Base-by-base conservation (phyloP, 2,888 invertebrate genomes). In the Cerastis leucographa region DNA sequence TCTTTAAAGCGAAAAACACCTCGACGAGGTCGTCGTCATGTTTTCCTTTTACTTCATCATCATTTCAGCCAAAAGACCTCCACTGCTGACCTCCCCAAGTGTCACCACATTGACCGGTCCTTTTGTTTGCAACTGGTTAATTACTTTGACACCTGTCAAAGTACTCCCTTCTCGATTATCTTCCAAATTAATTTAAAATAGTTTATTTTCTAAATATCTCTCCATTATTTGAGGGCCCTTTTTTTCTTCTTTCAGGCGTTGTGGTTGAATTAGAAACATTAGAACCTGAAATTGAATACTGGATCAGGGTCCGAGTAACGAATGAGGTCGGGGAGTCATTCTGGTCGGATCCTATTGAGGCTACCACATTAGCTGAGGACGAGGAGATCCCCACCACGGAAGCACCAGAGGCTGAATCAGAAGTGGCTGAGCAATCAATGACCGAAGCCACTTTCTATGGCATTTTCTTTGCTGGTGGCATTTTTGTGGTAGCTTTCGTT, bases 391-490 rank as follows among this genome's bases (percentile, higher is more conserved):
- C 56, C 70, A 83, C 29, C 76, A 70, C 81, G 8, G 86, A 88
- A 70, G 67, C 65, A 29, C 75, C 79, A 49, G 87, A 88, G 42
- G 74, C 81, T 29, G 72, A 54, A 49, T 54, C 51, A 40, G 79
- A 86, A 66, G 49, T 70, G 4, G 22, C 35, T 49, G 80, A 78
- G 7, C 65, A 68, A 4, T 80, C 85, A 29, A 80, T 83, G 25
- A 85, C 77, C 7, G 88, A 89, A 40, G 66, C 82, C 12, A 91
- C 92, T 11, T 94, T 94, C 66, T 95, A 94, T 70, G 95, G 95
- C 0, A 89, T 96, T 70, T 93, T 96, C 78, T 95, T 95, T 56
- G 91, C 92, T 14, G 94, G 92, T 22, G 94, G 93, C 8, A 91
- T 96, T 59, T 72, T 93, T 35, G 87, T 95, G 0, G 70, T 94